Conservation (phyloP, 2,888 invertebrate species). For the Lepidochitona cinerea region DNA sequence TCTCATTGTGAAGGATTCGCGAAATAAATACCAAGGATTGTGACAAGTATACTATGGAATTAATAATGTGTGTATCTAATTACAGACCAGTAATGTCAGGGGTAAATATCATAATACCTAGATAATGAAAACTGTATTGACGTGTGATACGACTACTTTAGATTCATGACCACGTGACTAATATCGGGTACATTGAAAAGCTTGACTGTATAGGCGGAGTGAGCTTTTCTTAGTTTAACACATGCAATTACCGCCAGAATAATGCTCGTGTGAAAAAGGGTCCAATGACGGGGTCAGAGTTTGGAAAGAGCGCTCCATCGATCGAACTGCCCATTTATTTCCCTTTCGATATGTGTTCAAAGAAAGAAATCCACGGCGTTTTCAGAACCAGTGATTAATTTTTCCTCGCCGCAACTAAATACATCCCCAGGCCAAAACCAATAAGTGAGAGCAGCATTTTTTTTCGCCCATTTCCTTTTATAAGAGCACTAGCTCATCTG, state of each 20-base stretch:
- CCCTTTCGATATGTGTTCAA: background rate
- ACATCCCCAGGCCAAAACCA: background rate
- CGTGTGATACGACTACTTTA: no score
- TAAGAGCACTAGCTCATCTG: background rate
- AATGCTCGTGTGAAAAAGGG: background rate
- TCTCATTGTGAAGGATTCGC: no score
- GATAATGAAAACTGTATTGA: no score
- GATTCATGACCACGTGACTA: no score
- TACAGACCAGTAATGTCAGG: no score
- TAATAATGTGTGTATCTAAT: no score
- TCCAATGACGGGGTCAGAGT: background rate
- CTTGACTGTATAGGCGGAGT: background rate
- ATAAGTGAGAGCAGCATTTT: background rate
- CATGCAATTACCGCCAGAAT: background rate
- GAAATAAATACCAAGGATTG: no score
- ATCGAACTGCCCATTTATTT: background rate
- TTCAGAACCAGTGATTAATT: background rate
- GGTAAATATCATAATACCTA: no score
- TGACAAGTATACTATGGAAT: no score
- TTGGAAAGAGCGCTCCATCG: background rate
- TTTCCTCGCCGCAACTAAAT: background rate
- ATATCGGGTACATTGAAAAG: no score
- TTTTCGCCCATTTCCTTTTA: background rate
- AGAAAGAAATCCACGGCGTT: background rate
- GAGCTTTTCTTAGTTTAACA: no score